Conservation (phyloP, 2,888 invertebrate species). For the Pammene aurita region DNA sequence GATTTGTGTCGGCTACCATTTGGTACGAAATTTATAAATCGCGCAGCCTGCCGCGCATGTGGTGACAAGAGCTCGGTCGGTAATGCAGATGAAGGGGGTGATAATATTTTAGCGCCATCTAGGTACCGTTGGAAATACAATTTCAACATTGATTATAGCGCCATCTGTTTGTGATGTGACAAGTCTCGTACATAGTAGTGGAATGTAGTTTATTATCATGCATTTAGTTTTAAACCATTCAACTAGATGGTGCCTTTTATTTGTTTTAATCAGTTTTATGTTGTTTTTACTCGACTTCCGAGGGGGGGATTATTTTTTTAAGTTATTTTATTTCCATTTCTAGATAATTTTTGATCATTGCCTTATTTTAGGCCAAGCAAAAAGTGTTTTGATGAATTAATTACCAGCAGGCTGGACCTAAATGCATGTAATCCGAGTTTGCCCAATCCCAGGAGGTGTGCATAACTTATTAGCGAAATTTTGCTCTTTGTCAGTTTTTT, state of each 20-base stretch:
- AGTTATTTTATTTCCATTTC: too few species aligned
- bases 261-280: slow-evolving; percentile 28
- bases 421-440: too few species aligned
- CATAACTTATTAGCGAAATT: too few species aligned
- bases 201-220: background rate
- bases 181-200: background rate
- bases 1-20: slow-evolving; percentile 77
- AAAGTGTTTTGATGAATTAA: too few species aligned
- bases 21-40: slow-evolving; percentile 79
- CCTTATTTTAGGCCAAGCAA: too few species aligned
- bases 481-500: too few species aligned
- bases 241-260: slow-evolving; percentile 47
- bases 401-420: too few species aligned
- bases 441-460: too few species aligned
- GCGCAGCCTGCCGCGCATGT: slow-evolving; percentile 80
- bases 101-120: slow-evolving; percentile 55
- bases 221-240: background rate
- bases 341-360: too few species aligned
- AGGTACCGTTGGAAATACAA: background rate
- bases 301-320: too few species aligned
- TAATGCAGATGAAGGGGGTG: slow-evolving; percentile 53
- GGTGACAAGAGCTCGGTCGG: slow-evolving; percentile 59
- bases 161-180: background rate
- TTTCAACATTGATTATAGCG: slow-evolving; percentile 11
- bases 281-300: too few species aligned